These are phyloP conservation scores for Arizona elegans DNA, from an alignment of 2,113 vertebrate genomes.

Conservation along the genomic window DNA sequence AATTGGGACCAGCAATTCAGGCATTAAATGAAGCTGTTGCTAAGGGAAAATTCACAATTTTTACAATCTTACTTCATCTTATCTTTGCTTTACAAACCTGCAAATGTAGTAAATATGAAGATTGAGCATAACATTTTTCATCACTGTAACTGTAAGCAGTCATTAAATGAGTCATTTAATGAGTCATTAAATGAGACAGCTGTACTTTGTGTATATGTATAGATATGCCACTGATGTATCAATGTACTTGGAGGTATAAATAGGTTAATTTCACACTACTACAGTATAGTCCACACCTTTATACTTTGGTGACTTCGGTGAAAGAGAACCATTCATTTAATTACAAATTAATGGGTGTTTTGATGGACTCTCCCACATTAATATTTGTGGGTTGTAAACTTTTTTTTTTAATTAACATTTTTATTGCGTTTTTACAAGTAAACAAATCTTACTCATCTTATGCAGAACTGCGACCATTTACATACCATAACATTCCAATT, in stretches of 20 bases:
- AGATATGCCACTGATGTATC: neutral
- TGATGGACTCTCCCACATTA: neutral
- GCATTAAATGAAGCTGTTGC: neutral
- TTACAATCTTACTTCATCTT: neutral
- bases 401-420: neutral
- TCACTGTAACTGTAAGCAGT: neutral
- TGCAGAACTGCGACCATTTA: no score
- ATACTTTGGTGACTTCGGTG: neutral
- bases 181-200: neutral
- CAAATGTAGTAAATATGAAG: neutral
- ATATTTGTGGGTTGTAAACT: neutral
- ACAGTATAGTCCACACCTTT: neutral
- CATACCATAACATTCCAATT: no score
- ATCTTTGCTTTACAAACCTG: neutral
- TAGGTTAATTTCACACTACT: neutral
- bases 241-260: neutral
- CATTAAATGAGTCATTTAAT: neutral
- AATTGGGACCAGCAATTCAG: neutral
- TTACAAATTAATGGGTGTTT: neutral
- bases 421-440: no score
- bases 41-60: neutral
- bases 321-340: neutral
- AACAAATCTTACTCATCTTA: no score
- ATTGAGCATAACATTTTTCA: neutral
- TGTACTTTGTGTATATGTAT: neutral